phyloP scores from a whole-genome alignment of 2,888 invertebrate species.

The Hirudinaria manillensis region DNA sequence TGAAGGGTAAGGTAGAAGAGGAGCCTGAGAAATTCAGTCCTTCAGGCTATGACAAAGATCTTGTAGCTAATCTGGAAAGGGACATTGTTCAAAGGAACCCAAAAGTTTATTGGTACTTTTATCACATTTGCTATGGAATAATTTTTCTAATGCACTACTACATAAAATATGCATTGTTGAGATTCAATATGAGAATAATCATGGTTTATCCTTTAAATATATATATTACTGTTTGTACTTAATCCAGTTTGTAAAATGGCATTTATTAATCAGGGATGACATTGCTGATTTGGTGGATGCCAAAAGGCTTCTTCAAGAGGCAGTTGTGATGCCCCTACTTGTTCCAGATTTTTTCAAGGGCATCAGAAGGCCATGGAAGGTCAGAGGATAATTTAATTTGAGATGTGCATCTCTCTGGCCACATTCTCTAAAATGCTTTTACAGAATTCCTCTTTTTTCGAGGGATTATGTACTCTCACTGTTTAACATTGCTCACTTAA shows the following conservation, averaged over 20 bases:
- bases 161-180: no score
- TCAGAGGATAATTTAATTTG: slow-evolving; percentile 35
- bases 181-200: neutral
- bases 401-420: no score
- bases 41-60: slow-evolving; percentile 75
- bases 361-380: slow-evolving; percentile 92
- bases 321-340: slow-evolving; percentile 91
- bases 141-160: neutral
- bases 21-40: slow-evolving; percentile 57
- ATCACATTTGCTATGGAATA: neutral
- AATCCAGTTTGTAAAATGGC: neutral
- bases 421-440: no score
- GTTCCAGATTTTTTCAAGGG: slow-evolving; percentile 98
- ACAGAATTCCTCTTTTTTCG: no score
- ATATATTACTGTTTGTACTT: neutral
- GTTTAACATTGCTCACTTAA: no score
- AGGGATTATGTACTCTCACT: no score
- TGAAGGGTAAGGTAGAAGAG: slow-evolving; percentile 33
- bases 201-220: neutral
- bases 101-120: slow-evolving; percentile 78
- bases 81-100: slow-evolving; percentile 96
- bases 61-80: slow-evolving; percentile 86
- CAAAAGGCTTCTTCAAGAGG: slow-evolving; percentile 78
- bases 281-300: slow-evolving; percentile 57
- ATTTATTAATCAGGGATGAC: slow-evolving; percentile 48